phyloP scores from a whole-genome alignment of 1,140 invertebrate species.

The Lanistes nyassanus region DNA sequence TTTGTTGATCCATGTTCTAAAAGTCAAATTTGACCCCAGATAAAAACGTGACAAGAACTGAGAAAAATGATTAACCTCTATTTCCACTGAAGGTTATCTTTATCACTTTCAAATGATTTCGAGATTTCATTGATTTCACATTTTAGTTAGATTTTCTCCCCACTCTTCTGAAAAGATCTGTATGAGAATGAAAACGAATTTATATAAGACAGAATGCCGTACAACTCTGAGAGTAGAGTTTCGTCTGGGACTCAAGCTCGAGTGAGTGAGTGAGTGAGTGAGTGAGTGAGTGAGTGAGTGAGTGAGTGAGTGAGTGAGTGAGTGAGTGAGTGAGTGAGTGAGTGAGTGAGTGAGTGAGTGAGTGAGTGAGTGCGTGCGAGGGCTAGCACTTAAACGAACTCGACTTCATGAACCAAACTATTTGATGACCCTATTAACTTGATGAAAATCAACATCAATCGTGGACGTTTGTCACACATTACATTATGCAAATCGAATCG shows the following conservation, averaged over 20 bases:
- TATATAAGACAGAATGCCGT: background rate
- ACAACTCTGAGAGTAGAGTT: background rate
- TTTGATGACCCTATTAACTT: background rate
- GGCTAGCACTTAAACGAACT: background rate
- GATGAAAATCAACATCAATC: background rate
- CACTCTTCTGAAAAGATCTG: background rate
- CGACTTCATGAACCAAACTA: background rate
- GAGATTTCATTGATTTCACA: background rate
- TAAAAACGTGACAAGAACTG: too few relatives aligned
- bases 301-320: background rate
- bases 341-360: conserved; percentile 4
- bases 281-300: conserved; percentile 4
- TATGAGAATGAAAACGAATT: background rate
- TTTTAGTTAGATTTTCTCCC: background rate
- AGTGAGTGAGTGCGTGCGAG: background rate
- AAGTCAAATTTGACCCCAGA: too few relatives aligned
- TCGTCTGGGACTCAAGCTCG: background rate
- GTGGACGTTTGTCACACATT: background rate
- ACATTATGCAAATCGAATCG: background rate
- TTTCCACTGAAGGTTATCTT: too few relatives aligned
- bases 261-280: background rate
- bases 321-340: background rate
- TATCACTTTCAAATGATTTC: background rate
- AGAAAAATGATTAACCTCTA: too few relatives aligned
- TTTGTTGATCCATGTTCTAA: too few relatives aligned